Base-by-base conservation (phyloP, 2,888 invertebrate species). In the Iselma pallidipennis region DNA sequence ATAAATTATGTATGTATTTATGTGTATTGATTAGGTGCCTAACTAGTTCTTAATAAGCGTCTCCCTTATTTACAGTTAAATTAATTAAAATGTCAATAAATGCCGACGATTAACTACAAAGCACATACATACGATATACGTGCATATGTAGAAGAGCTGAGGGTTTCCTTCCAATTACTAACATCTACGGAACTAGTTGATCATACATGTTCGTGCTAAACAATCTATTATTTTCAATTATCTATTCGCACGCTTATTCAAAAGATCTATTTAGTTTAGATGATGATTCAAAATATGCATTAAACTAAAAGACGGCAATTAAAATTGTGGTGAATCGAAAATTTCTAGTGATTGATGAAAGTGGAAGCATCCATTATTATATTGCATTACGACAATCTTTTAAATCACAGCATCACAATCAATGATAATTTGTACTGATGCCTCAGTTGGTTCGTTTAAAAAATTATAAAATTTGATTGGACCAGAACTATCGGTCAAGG, bases 31-130 rank as follows among this genome's bases (percentile, higher is more conserved):
- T 52, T 31, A 31, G 10, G 10, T 5, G 14, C 19, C 21, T 52
- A 52, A 29, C 6, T 48, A 19, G 9, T 50, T 57, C 37, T 16
- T 29, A 49, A 45, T 29, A n/a, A 33, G 29, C 29, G 12, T 29
- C 25, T 29, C n/a, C 49, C 12, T 26, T 45, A 57, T 57, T 6
- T 58, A 0, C 7, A 29, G 45, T 21, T 21, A 50, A 45, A 60
- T 60, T 60, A 63, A 63, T 63, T 63, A 63, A 57, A 63, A 48
- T 55, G 60, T 60, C 60, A 57, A 55, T 60, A 63, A 63, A 57
- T 63, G 60, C 52, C 33, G 26, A 54, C 63, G 45, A 53, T 59
- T 63, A 63, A 51, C 28, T 55, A 57, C 60, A 63, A 63, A 63
- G 63, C 49, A 21, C 55, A 48, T 28, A 42, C 28, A 19, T 14